These are phyloP conservation scores for Cydia pomonella DNA, from an alignment of 1,140 invertebrate genomes.

Conservation along the genomic window DNA sequence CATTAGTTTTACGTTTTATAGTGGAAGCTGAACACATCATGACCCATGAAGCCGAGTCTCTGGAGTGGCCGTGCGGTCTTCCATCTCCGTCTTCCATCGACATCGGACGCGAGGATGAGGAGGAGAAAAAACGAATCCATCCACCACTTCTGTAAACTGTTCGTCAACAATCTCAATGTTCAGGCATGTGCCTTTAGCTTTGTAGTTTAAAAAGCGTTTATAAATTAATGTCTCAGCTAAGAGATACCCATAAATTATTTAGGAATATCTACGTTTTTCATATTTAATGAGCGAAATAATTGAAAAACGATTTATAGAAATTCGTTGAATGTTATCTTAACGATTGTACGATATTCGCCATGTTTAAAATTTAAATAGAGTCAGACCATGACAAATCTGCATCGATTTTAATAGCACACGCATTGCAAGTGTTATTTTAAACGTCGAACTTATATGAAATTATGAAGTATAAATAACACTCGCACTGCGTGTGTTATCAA, in stretches of 20 bases:
- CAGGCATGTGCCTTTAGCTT: conserved; percentile 40
- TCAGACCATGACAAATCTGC: too few species aligned
- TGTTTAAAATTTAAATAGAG: too few species aligned
- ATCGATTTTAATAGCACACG: too few species aligned
- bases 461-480: too few species aligned
- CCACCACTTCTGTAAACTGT: conserved; percentile 70
- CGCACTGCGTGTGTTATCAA: too few species aligned
- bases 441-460: too few species aligned
- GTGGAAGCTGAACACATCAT: conserved; percentile 91
- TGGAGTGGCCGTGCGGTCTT: conserved; percentile 86
- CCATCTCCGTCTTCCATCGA: conserved; percentile 86
- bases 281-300: neutral
- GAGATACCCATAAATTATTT: neutral
- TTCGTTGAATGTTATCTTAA: too few species aligned
- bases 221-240: neutral
- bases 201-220: conserved; percentile 25
- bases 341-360: too few species aligned
- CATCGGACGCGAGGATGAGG: conserved; percentile 83
- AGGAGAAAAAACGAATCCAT: conserved; percentile 86
- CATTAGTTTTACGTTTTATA: conserved; percentile 49
- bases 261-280: neutral
- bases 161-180: conserved; percentile 19
- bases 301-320: neutral
- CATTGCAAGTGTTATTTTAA: too few species aligned
- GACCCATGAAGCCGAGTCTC: conserved; percentile 84